These are phyloP conservation scores for Apus apus DNA, from an alignment of 2,113 vertebrate genomes.

Conservation along the genomic window DNA sequence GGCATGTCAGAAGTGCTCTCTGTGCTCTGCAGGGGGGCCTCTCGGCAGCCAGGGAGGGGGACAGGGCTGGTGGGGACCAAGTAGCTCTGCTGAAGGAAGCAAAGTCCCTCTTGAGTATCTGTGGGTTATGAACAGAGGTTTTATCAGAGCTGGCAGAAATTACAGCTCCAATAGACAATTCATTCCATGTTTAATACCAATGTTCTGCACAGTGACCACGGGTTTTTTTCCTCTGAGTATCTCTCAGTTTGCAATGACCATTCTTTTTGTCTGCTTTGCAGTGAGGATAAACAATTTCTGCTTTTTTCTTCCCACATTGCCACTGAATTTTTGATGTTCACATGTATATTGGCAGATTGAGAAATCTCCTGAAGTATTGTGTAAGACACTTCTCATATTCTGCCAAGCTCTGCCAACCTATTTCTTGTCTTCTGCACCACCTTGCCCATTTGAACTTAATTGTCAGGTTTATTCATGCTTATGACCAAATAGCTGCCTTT, in stretches of 20 bases:
- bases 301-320: background rate
- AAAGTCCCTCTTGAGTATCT: background rate
- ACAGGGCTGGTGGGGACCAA: background rate
- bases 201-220: accelerated
- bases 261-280: background rate
- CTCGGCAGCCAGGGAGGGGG: background rate
- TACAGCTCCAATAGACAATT: background rate
- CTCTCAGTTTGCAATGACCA: background rate
- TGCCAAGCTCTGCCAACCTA: background rate
- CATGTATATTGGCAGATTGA: background rate
- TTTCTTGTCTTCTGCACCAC: background rate
- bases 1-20: background rate
- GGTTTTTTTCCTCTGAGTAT: background rate
- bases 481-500: background rate
- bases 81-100: accelerated
- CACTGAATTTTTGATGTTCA: background rate
- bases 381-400: background rate
- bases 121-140: background rate
- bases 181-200: accelerated
- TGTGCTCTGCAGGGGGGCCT: background rate
- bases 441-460: background rate
- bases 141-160: accelerated
- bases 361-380: background rate
- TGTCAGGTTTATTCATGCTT: background rate
- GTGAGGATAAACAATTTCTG: accelerated